phyloP scores from a whole-genome alignment of 2,888 invertebrate genomes.

The Holacanthella duospinosa region DNA sequence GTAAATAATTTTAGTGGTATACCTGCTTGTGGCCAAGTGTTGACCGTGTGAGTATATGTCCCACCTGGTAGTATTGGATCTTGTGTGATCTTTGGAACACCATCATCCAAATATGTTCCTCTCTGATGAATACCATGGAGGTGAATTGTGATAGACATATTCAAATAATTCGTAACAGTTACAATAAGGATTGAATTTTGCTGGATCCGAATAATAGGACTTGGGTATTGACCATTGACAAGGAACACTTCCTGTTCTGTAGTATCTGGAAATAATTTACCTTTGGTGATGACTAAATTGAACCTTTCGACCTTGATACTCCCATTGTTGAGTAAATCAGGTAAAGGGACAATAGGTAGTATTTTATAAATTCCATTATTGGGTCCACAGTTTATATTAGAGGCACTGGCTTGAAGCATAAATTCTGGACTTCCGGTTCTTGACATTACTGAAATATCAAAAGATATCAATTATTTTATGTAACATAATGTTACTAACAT shows the following conservation, averaged over 20 bases:
- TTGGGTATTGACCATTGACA: constrained; percentile 24
- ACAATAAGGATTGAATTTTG: constrained; percentile 17
- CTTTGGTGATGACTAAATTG: constrained; percentile 13
- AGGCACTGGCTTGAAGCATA: too few relatives aligned
- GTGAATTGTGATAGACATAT: constrained; percentile 16
- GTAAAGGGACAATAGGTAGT: background rate
- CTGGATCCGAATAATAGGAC: constrained; percentile 17
- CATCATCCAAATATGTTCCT: constrained; percentile 21
- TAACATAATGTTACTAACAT: too few relatives aligned
- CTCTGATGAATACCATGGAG: constrained; percentile 26
- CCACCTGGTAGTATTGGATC: constrained; percentile 17
- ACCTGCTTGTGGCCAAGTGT: constrained; percentile 19
- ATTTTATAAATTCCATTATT: too few relatives aligned
- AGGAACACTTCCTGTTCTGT: constrained; percentile 15
- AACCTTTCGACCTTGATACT: background rate
- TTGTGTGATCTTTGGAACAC: constrained; percentile 25
- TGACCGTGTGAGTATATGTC: constrained; percentile 14
- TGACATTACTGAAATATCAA: too few relatives aligned
- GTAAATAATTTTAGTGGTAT: too few relatives aligned
- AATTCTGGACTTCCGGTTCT: too few relatives aligned
- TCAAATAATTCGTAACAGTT: constrained; percentile 14
- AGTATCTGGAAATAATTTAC: constrained; percentile 17
- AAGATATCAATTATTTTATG: too few relatives aligned
- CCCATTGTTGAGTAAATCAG: background rate
- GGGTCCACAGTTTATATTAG: too few relatives aligned